Conservation (phyloP, 2,888 invertebrate species). For the Nineta flava region DNA sequence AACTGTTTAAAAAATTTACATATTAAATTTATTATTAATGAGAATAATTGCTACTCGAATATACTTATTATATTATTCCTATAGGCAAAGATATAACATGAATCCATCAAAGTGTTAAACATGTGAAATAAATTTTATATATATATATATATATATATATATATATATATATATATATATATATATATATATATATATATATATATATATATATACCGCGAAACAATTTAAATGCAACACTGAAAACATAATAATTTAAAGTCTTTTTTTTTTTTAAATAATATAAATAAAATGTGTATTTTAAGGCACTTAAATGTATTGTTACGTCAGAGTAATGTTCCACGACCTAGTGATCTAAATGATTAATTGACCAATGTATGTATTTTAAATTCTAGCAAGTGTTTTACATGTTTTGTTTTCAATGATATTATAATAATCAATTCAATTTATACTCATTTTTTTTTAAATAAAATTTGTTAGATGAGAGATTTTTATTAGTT, state of each 20-base stretch:
- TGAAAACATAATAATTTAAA: neutral
- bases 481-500: too few species aligned
- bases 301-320: neutral
- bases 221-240: neutral
- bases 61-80: too few species aligned
- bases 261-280: neutral
- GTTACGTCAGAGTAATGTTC: neutral
- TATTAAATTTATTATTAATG: too few species aligned
- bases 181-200: constrained; percentile 1
- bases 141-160: neutral
- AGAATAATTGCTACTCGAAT: too few species aligned
- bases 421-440: too few species aligned
- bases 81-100: too few species aligned
- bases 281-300: neutral
- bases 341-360: neutral
- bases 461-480: too few species aligned
- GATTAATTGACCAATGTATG: neutral
- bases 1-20: too few species aligned
- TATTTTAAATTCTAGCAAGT: neutral
- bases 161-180: neutral
- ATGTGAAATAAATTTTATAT: neutral
- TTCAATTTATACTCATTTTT: too few species aligned
- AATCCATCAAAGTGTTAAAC: neutral
- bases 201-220: neutral
- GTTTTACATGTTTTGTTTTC: neutral